phyloP scores from a whole-genome alignment of 2,888 invertebrate species.

The Epinotia brunnichana region DNA sequence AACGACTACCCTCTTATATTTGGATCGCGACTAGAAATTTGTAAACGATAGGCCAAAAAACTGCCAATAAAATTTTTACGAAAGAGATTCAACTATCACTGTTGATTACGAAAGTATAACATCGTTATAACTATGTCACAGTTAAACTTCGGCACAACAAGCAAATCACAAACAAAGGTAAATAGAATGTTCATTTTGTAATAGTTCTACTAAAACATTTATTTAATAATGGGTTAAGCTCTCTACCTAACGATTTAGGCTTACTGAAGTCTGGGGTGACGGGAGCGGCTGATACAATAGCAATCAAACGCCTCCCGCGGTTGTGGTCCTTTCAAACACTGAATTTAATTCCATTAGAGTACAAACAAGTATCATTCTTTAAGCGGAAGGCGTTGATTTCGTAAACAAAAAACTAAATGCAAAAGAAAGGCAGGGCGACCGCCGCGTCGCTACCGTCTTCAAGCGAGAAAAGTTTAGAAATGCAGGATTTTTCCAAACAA shows the following conservation, averaged over 20 bases:
- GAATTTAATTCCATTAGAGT: slow-evolving; percentile 24
- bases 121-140: slow-evolving; percentile 71
- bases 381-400: slow-evolving; percentile 23
- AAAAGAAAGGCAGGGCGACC: slow-evolving; percentile 19
- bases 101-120: slow-evolving; percentile 50
- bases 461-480: slow-evolving; percentile 51
- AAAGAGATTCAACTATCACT: slow-evolving; percentile 61
- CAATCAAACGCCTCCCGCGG: slow-evolving; percentile 24
- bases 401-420: slow-evolving; percentile 19
- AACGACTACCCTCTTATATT: slow-evolving; percentile 70
- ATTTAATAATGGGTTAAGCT: slow-evolving; percentile 78
- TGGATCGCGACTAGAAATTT: slow-evolving; percentile 81
- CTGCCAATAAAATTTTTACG: slow-evolving; percentile 63
- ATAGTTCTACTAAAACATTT: slow-evolving; percentile 80
- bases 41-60: slow-evolving; percentile 65
- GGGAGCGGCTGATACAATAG: slow-evolving; percentile 62
- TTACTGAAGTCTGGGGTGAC: slow-evolving; percentile 73
- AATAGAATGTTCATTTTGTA: slow-evolving; percentile 75
- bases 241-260: slow-evolving; percentile 78
- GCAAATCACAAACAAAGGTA: slow-evolving; percentile 80
- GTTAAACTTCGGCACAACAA: slow-evolving; percentile 74
- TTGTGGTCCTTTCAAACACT: slow-evolving; percentile 8
- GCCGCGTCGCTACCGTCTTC: slow-evolving; percentile 3
- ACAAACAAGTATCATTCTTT: slow-evolving; percentile 3
- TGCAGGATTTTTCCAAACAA: slow-evolving; percentile 61